Conservation (phyloP, 2,888 invertebrate species). For the Spialia ferax region DNA sequence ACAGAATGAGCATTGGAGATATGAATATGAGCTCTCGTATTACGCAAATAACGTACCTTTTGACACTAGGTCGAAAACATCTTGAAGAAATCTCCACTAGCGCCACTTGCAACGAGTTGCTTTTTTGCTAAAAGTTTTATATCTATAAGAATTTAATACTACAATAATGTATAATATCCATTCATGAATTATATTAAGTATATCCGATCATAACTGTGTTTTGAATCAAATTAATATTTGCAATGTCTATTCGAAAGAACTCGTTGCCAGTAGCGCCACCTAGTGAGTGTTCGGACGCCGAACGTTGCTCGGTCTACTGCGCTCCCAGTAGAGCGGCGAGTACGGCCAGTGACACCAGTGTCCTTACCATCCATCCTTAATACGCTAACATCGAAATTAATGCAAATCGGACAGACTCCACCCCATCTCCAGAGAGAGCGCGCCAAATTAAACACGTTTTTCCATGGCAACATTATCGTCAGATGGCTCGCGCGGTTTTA, state of each 20-base stretch:
- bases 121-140: neutral
- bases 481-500: too few relatives aligned
- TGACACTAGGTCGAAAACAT: neutral
- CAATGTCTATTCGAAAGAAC: neutral
- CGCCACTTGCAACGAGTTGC: neutral
- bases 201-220: too few relatives aligned
- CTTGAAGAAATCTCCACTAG: neutral
- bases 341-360: neutral
- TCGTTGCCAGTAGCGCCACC: conserved; percentile 29
- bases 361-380: neutral
- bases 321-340: neutral
- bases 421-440: too few relatives aligned
- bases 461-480: too few relatives aligned
- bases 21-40: neutral
- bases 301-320: neutral
- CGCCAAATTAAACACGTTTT: too few relatives aligned
- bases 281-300: neutral
- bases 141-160: too few relatives aligned
- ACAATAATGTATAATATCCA: too few relatives aligned
- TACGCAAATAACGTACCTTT: neutral
- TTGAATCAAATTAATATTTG: too few relatives aligned
- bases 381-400: neutral
- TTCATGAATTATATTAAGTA: too few relatives aligned
- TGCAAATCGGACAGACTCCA: neutral
- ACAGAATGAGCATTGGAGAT: conserved; percentile 3